A percentile compares a stretch with the other conserved stretches of the same genome.
Evolutionary conservation across 2,113 vertebrate genomes (phyloP).

Genomic region (Ahaetulla prasina): DNA sequence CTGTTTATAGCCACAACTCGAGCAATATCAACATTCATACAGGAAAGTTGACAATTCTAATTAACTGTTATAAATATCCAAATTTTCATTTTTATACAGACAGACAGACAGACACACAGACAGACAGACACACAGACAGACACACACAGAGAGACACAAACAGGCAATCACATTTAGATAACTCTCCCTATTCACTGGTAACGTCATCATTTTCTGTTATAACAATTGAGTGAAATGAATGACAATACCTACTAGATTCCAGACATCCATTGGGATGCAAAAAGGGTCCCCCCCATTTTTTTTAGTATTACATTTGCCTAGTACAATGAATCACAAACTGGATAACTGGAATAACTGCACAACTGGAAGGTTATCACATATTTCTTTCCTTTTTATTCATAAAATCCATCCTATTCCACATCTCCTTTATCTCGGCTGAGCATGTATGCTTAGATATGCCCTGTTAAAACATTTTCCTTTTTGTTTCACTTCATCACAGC

Average conservation of each 20-base stretch:
- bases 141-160: too few species aligned
- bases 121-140: too few species aligned
- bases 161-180: background rate
- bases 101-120: background rate
- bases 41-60: background rate
- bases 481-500: slow-evolving; percentile 23
- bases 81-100: background rate
- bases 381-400: slow-evolving; percentile 5
- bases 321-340: background rate
- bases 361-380: background rate
- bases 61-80: background rate
- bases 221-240: background rate
- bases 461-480: background rate
- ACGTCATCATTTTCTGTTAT: background rate
- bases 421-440: slow-evolving; percentile 2
- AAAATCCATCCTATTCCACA: background rate
- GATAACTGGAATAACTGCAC: background rate
- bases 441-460: slow-evolving; percentile 1
- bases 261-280: background rate
- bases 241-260: background rate
- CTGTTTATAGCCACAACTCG: background rate
- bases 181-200: background rate
- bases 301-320: background rate
- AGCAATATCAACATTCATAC: background rate
- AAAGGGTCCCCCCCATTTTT: background rate